These are phyloP conservation scores for Drosophila lutescens DNA, from an alignment of 2,888 invertebrate genomes.

Conservation along the genomic window DNA sequence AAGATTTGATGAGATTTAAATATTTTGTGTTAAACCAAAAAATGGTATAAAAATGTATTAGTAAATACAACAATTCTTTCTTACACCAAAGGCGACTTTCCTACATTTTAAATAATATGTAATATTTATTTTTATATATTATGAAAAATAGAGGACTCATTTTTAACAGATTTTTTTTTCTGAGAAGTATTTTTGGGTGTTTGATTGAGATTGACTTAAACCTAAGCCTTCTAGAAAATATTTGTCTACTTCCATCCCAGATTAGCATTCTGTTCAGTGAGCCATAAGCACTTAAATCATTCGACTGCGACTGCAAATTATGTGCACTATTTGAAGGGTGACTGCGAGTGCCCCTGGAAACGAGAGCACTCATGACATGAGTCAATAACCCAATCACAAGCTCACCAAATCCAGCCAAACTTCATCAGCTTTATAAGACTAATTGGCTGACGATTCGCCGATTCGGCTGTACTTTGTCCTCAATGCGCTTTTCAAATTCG, in stretches of 20 bases:
- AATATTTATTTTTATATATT: no score
- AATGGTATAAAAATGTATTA: no score
- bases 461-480: slow-evolving; percentile 23
- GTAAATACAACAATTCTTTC: no score
- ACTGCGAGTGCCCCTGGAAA: slow-evolving; percentile 17
- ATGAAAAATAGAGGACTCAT: no score
- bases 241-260: background rate
- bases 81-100: no score
- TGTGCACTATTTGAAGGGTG: slow-evolving; percentile 12
- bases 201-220: background rate
- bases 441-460: slow-evolving; percentile 31
- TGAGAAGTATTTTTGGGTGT: background rate
- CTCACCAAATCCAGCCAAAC: slow-evolving; percentile 30
- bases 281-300: slow-evolving; percentile 22
- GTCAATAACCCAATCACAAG: slow-evolving; percentile 22
- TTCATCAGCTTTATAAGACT: slow-evolving; percentile 25
- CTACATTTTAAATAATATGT: no score
- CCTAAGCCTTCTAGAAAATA: slow-evolving; percentile 1
- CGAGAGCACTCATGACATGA: slow-evolving; percentile 16
- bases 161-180: no score
- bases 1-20: no score
- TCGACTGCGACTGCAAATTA: slow-evolving; percentile 22
- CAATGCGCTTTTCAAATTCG: slow-evolving; percentile 56
- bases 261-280: slow-evolving; percentile 18
- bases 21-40: no score